A percentile compares a stretch with the other conserved stretches of the same genome.
These are phyloP conservation scores for Oasisia sp. DNA, from an alignment of 2,888 invertebrate species.

Conservation along the genomic window DNA sequence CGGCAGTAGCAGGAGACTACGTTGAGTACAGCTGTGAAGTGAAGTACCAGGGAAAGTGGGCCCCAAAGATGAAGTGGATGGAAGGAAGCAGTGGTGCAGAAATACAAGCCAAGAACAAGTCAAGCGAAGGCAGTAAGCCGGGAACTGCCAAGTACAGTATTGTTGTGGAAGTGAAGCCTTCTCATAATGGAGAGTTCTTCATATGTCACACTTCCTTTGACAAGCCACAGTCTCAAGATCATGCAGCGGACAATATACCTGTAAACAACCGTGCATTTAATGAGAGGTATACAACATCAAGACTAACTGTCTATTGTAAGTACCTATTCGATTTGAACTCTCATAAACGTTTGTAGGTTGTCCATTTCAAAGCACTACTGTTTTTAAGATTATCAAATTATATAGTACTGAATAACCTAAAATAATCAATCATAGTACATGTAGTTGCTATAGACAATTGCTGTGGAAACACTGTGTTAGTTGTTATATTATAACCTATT, in stretches of 20 bases:
- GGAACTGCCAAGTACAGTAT: neutral
- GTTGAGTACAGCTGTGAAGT: no score
- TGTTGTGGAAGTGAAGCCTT: neutral
- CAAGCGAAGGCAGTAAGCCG: no score
- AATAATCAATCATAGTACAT: no score
- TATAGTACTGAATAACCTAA: no score
- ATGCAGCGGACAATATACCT: constrained; percentile 8
- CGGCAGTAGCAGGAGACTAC: no score
- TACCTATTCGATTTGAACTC: neutral
- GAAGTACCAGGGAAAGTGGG: no score
- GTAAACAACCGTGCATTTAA: neutral
- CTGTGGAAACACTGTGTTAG: no score
- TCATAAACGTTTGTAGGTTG: no score
- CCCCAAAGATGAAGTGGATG: no score
- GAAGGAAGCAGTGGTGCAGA: neutral
- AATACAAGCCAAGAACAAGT: neutral
- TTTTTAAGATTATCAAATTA: no score
- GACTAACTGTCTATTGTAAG: constrained; percentile 17
- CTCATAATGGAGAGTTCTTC: constrained; percentile 8
- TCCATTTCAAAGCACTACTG: no score
- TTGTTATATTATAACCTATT: neutral
- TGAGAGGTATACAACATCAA: neutral
- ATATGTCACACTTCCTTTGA: constrained; percentile 17
- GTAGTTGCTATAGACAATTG: no score
- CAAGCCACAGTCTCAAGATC: neutral